These are phyloP conservation scores for Chouioia cunea DNA, from an alignment of 2,888 invertebrate species.

Conservation along the genomic window DNA sequence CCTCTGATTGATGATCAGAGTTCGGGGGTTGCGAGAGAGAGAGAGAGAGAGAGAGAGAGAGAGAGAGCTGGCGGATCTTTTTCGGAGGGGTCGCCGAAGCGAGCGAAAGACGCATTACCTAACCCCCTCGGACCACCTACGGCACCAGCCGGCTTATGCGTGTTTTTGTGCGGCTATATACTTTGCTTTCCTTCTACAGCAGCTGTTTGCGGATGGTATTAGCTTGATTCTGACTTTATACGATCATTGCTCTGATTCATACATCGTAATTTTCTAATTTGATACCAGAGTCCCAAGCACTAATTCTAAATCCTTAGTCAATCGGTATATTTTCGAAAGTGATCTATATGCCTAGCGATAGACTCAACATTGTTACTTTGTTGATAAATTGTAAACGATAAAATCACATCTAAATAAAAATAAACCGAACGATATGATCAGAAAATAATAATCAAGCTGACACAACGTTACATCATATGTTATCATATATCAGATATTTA, in stretches of 20 bases:
- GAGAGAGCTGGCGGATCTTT: slow-evolving; percentile 10
- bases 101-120: slow-evolving; percentile 67
- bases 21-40: slow-evolving; percentile 44
- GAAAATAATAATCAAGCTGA: too few species aligned
- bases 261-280: background rate
- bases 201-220: slow-evolving; percentile 41
- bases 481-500: too few species aligned
- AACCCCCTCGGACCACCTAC: slow-evolving; percentile 56
- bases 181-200: slow-evolving; percentile 40
- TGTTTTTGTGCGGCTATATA: slow-evolving; percentile 19
- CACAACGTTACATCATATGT: too few species aligned
- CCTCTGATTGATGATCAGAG: slow-evolving; percentile 65
- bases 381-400: too few species aligned
- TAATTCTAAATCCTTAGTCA: slow-evolving; percentile 5
- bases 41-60: slow-evolving; percentile 13
- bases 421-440: too few species aligned
- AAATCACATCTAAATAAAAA: too few species aligned
- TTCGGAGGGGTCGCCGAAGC: slow-evolving; percentile 54
- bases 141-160: slow-evolving; percentile 51
- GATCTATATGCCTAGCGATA: too few species aligned
- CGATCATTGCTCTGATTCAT: slow-evolving; percentile 8
- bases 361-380: too few species aligned
- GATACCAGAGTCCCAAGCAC: slow-evolving; percentile 8
- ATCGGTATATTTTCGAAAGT: too few species aligned
- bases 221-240: slow-evolving; percentile 11